These are phyloP conservation scores for Agrilus mali DNA, from an alignment of 2,888 invertebrate species.

Conservation along the genomic window DNA sequence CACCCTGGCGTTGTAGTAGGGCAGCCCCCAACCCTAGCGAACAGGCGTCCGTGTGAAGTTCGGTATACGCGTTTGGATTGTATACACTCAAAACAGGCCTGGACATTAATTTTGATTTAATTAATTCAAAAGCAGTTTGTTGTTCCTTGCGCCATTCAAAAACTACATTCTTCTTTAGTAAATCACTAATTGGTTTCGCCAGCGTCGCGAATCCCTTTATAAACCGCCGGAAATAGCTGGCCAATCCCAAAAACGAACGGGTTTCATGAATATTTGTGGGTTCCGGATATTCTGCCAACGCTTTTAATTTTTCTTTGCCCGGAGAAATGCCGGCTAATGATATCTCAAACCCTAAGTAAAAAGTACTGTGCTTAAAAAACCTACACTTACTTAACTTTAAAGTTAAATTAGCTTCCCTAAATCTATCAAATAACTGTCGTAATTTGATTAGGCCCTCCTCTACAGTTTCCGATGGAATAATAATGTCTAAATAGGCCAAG, in stretches of 20 bases:
- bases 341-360: too few relatives aligned
- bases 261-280: too few relatives aligned
- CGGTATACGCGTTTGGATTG: slow-evolving; percentile 3
- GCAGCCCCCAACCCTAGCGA: slow-evolving; percentile 4
- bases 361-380: too few relatives aligned
- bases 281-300: too few relatives aligned
- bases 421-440: too few relatives aligned
- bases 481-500: too few relatives aligned
- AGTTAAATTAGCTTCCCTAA: too few relatives aligned
- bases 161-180: not conserved
- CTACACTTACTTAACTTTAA: too few relatives aligned
- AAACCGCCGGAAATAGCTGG: not conserved
- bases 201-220: not conserved
- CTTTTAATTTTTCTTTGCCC: too few relatives aligned
- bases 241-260: too few relatives aligned
- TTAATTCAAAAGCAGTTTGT: slow-evolving; percentile 1
- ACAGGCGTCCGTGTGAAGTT: slow-evolving; percentile 8
- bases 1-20: slow-evolving; percentile 5
- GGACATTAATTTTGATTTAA: slow-evolving; percentile 1
- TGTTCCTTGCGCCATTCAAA: not conserved
- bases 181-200: not conserved
- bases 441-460: slow-evolving; percentile 5
- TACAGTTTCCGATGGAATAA: not conserved
- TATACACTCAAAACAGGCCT: slow-evolving; percentile 5
- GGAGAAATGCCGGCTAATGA: too few relatives aligned